These are phyloP conservation scores for Chondrilla cf. caribensis DNA, from an alignment of 37 sponge, comb jelly and placozoan species.

Conservation along the genomic window DNA sequence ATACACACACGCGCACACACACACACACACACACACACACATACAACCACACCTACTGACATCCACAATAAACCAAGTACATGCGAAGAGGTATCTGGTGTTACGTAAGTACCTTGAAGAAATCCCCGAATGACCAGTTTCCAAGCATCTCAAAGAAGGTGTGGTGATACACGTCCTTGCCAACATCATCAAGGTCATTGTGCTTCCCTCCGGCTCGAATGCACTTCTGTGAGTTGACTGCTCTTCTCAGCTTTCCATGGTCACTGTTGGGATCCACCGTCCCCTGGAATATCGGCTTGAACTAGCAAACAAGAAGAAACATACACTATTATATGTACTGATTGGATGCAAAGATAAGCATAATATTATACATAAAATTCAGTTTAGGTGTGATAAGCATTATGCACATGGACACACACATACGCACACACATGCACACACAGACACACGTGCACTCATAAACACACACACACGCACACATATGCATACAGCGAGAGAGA, in stretches of 20 bases:
- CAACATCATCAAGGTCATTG: conserved; percentile 99
- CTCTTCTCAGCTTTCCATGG: conserved; percentile 75
- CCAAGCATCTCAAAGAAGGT: conserved; percentile 99
- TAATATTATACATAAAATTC: not conserved
- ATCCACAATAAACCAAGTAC: too few species aligned
- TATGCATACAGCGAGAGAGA: not conserved
- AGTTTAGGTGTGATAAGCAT: too few species aligned
- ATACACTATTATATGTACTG: not conserved
- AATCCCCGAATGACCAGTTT: conserved; percentile 98
- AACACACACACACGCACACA: conserved; percentile 13
- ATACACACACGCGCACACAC: too few species aligned
- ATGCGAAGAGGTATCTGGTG: too few species aligned
- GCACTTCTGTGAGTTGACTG: conserved; percentile 99
- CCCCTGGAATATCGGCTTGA: conserved; percentile 94
- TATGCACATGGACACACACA: too few species aligned
- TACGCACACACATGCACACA: not conserved
- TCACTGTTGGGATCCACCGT: conserved; percentile 96
- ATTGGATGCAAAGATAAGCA: not conserved
- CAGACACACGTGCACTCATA: conserved; percentile 9
- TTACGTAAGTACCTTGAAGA: conserved; percentile 76
- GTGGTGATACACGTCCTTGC: conserved; percentile 98
- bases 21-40: too few species aligned
- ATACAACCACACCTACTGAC: too few species aligned
- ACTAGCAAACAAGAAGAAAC: conserved; percentile 43
- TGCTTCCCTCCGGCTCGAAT: conserved; percentile 99